phyloP scores from a whole-genome alignment of 2,888 invertebrate species.

The Pecten maximus region DNA sequence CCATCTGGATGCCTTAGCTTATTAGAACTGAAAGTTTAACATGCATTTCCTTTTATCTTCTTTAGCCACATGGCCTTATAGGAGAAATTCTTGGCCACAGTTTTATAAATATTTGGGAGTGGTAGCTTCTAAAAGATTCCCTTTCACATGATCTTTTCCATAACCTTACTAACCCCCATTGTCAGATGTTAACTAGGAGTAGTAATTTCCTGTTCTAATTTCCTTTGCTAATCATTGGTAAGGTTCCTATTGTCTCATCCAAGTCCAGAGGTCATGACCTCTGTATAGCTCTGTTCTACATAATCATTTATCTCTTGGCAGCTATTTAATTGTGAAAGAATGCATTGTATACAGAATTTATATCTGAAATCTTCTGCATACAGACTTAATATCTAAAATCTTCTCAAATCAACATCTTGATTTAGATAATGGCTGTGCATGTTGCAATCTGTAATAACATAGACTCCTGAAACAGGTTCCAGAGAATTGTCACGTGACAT shows the following conservation, averaged over 20 bases:
- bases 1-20: neutral
- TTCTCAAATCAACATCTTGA: neutral
- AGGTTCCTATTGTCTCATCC: neutral
- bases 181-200: neutral
- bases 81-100: conserved; percentile 18
- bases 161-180: neutral
- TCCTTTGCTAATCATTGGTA: neutral
- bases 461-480: too few relatives aligned
- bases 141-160: neutral
- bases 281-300: neutral
- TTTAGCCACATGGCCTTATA: neutral
- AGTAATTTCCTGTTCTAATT: neutral
- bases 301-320: neutral
- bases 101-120: conserved; percentile 30
- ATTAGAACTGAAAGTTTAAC: neutral
- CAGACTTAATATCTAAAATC: neutral
- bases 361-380: neutral
- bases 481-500: too few relatives aligned
- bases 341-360: too few relatives aligned
- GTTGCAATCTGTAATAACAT: too few relatives aligned
- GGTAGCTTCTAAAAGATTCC: neutral
- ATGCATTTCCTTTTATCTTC: neutral
- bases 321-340: neutral
- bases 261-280: neutral
- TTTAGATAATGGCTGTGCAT: too few relatives aligned